Percentiles rank a stretch among this genome's conserved stretches.
These are phyloP conservation scores for Ostrea denselamellosa DNA, from an alignment of 1,140 invertebrate species.

Conservation along the genomic window DNA sequence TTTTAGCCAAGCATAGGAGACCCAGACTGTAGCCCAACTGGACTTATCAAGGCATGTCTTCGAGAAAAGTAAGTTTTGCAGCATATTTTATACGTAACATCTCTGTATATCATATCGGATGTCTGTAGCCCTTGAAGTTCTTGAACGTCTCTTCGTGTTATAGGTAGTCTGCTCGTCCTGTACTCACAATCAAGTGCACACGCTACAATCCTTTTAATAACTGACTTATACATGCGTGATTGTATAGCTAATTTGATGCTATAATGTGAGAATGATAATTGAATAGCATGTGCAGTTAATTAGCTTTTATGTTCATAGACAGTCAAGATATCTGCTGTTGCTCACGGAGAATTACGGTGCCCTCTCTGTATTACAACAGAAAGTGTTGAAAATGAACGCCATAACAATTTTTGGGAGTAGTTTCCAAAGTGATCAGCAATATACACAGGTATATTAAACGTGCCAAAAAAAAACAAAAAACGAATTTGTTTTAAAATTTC, in stretches of 20 bases:
- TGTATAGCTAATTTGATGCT: no score
- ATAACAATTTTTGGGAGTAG: slow-evolving; percentile 76
- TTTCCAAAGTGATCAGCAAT: slow-evolving; percentile 74
- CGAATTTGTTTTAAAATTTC: background rate
- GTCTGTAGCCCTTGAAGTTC: no score
- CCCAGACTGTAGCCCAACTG: slow-evolving; percentile 60
- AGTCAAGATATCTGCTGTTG: slow-evolving; percentile 71
- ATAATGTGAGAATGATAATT: no score
- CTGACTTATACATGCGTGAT: no score
- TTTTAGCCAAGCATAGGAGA: slow-evolving; percentile 53
- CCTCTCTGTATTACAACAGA: slow-evolving; percentile 70
- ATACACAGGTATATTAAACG: slow-evolving; percentile 68
- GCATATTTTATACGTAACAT: background rate
- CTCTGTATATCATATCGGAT: no score
- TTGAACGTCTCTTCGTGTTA: no score
- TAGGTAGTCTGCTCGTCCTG: no score
- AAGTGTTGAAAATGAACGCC: slow-evolving; percentile 62
- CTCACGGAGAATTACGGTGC: slow-evolving; percentile 75
- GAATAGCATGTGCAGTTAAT: no score
- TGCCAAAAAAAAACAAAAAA: no score
- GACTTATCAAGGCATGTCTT: slow-evolving; percentile 64
- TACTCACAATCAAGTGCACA: no score
- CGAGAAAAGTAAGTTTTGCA: slow-evolving; percentile 27
- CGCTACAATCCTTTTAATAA: no score
- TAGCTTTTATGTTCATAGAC: background rate